Evolutionary conservation across 2,113 vertebrate species (phyloP), one percentile per base, ranked within the genome.

Genomic region (Menidia beryllina): DNA sequence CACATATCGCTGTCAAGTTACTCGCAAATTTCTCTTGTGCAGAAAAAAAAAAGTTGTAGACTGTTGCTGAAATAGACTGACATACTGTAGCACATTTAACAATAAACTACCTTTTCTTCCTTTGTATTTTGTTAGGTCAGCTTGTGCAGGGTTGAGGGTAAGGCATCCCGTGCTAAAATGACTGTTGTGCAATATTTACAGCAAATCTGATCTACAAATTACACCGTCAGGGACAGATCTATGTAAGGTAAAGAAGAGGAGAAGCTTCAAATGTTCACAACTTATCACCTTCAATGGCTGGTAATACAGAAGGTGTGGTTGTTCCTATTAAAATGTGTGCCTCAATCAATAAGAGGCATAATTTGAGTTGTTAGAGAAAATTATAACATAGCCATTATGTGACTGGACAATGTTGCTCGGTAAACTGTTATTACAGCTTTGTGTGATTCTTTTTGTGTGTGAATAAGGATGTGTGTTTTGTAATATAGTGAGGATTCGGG

Each of bases 311-410:
- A 96, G 97, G 96, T 94, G 97, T 97, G 96, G 95, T 95, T 93
- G 94, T 94, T 95, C 94, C 95, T 97, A 97, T 98, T 98, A 98
- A 91, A 99, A 98, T 93, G 95, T 96, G 96, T 95, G 95, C 95
- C 95, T 93, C 96, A 97, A 98, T 98, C 97, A 97, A 99, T 99
- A 98, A 95, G 95, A 96, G 95, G 94, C 93, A 97, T 97, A 99
- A 98, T 98, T 98, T 95, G 95, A 97, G 97, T 97, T 97, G 96
- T 99, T 98, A 98, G 96, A 97, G 95, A 94, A 97, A 97, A 98
- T 99, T 98, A 97, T 97, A 97, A 98, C 95, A 91, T 93, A 93
- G 94, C 96, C 93, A 96, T 97, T 98, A 96, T 97, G 96, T 96
- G 93, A 93, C 95, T 94, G 92, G 95, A 96, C 96, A 96, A 95